phyloP scores from a whole-genome alignment of 2,797 vertebrate genomes.

The Diceros bicornis region DNA sequence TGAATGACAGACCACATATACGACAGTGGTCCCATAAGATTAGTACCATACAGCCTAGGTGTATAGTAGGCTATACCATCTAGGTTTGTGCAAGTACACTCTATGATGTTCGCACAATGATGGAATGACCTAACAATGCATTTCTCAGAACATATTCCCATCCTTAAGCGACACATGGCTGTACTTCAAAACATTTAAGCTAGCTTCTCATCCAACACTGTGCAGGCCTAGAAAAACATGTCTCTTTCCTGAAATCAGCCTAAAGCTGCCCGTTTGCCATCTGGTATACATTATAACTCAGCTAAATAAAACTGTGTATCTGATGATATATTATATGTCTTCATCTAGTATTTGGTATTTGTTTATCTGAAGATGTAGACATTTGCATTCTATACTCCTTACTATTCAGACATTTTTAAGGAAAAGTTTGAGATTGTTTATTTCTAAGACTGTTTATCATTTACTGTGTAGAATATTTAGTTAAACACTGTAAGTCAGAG shows the following conservation, averaged over 20 bases:
- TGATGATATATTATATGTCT: not conserved
- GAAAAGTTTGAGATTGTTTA: not conserved
- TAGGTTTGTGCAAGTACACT: no score
- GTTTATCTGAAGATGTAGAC: not conserved
- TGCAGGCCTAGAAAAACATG: not conserved
- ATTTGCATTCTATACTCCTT: not conserved
- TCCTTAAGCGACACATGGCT: no score
- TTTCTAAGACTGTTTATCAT: not conserved
- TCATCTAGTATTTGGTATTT: not conserved
- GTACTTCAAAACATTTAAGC: not conserved
- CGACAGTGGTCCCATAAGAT: no score
- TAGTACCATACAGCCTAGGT: no score
- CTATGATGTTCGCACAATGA: no score
- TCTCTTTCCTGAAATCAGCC: not conserved
- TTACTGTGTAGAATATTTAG: not conserved
- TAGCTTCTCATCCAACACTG: not conserved
- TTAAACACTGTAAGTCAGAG: not conserved
- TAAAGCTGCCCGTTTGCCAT: not conserved
- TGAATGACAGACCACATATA: no score
- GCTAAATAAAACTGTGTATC: not conserved
- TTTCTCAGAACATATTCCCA: no score
- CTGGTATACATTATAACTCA: not conserved
- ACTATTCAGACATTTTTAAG: slow-evolving; percentile 36
- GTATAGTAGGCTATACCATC: no score
- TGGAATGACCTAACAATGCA: no score